These are phyloP conservation scores for Bovichtus variegatus DNA, from an alignment of 2,797 vertebrate genomes.

Conservation along the genomic window DNA sequence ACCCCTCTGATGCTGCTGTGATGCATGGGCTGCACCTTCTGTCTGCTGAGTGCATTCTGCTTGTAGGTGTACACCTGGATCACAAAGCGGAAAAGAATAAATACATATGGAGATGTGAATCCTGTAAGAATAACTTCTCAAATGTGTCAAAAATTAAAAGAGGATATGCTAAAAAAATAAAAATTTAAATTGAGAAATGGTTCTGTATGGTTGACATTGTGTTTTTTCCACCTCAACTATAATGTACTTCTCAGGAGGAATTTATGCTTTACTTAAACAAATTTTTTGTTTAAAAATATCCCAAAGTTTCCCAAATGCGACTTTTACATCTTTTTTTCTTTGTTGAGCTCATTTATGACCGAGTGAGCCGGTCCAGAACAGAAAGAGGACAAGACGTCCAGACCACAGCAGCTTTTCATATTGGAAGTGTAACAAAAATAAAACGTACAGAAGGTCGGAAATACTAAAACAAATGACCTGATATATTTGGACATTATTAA, in stretches of 20 bases:
- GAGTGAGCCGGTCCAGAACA: not conserved
- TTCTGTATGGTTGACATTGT: not conserved
- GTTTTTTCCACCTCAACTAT: not conserved
- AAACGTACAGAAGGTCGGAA: not conserved
- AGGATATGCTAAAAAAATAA: not conserved
- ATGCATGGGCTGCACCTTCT: constrained; percentile 94
- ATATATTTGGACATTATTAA: not conserved
- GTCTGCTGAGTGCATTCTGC: constrained; percentile 92
- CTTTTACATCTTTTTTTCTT: constrained; percentile 12
- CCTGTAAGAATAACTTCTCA: not conserved
- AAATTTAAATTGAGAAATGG: too few species aligned
- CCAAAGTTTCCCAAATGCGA: too few species aligned
- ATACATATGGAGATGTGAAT: not conserved
- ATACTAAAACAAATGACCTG: not conserved
- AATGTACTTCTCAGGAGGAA: too few species aligned
- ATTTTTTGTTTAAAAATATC: too few species aligned
- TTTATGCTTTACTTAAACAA: too few species aligned
- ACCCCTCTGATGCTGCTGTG: constrained; percentile 85
- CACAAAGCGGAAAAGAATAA: fast-evolving
- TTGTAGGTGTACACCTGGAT: constrained; percentile 96
- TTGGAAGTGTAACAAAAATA: not conserved
- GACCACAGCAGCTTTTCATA: not conserved
- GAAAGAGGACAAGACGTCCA: too few species aligned
- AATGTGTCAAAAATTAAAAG: not conserved
- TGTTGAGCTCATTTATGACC: too few species aligned